Percentiles rank a stretch among this genome's conserved stretches.
phyloP scores from a whole-genome alignment of 1,140 invertebrate species.

The Drosophila kepulauana region DNA sequence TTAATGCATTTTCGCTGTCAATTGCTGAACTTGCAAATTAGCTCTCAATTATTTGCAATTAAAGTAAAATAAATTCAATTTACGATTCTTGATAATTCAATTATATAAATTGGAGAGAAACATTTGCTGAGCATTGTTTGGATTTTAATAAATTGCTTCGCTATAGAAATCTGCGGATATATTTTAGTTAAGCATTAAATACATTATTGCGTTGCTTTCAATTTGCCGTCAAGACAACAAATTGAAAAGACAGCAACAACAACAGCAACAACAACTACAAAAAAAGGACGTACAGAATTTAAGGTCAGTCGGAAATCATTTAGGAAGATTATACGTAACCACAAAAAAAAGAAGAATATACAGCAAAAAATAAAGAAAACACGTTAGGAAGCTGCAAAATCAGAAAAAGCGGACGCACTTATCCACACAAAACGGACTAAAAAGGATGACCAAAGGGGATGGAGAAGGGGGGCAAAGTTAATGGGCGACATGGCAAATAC shows the following conservation, averaged over 20 bases:
- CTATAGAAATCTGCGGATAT: neutral
- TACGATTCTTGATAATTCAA: neutral
- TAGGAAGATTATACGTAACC: constrained; percentile 18
- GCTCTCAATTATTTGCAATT: neutral
- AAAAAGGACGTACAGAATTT: constrained; percentile 28
- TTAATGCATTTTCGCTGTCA: constrained; percentile 3
- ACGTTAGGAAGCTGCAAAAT: constrained; percentile 50
- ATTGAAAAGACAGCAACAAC: constrained; percentile 43
- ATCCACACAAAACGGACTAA: constrained; percentile 16
- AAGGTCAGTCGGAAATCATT: constrained; percentile 49
- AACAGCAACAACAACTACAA: neutral
- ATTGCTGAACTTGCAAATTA: neutral
- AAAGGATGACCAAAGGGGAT: neutral
- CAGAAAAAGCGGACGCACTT: constrained; percentile 19
- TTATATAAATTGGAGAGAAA: no score
- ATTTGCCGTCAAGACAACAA: constrained; percentile 30
- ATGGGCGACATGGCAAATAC: constrained; percentile 30
- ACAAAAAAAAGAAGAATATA: constrained; percentile 34
- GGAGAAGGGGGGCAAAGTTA: neutral
- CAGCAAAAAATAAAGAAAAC: neutral
- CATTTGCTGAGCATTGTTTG: no score
- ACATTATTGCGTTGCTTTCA: neutral
- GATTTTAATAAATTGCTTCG: constrained; percentile 4
- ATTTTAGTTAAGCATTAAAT: constrained; percentile 1
- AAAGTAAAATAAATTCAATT: neutral